A percentile compares a stretch with the other conserved stretches of the same genome.
Conservation (phyloP, 2,113 vertebrate genomes). For the Oreocharis arfaki region DNA sequence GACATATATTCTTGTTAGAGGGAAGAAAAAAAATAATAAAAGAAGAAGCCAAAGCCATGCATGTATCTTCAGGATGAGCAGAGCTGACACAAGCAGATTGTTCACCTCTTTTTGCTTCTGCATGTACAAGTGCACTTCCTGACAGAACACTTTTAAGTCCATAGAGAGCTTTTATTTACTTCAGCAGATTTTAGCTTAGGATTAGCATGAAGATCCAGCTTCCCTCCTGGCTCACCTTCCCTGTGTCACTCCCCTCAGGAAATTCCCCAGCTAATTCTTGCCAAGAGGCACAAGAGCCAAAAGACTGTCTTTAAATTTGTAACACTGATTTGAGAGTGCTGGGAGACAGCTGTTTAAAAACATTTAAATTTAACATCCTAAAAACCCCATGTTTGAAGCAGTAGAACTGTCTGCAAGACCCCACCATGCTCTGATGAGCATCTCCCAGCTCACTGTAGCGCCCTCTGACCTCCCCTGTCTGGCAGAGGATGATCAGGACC, state of each 20-base stretch:
- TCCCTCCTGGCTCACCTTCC: not conserved
- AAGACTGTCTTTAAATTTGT: not conserved
- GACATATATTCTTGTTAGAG: not conserved
- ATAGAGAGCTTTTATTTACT: not conserved
- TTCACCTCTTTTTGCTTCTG: not conserved
- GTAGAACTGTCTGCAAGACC: not conserved
- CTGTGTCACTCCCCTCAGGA: not conserved
- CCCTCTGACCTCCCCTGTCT: not conserved
- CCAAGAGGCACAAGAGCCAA: not conserved
- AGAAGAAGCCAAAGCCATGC: not conserved
- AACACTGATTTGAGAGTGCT: not conserved
- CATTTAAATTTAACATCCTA: not conserved
- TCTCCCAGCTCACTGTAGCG: not conserved
- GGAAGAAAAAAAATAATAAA: not conserved
- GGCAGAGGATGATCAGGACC: not conserved
- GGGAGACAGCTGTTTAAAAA: not conserved
- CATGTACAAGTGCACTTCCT: not conserved
- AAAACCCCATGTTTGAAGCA: not conserved
- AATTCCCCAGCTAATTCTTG: not conserved
- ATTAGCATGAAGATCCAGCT: not conserved
- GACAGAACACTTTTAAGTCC: not conserved
- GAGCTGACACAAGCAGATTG: conserved; percentile 19
- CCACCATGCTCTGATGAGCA: not conserved
- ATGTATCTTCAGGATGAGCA: not conserved
- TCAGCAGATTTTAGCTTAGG: not conserved